These are phyloP conservation scores for Drosophila cognata DNA, from an alignment of 2,888 invertebrate species.

Conservation along the genomic window DNA sequence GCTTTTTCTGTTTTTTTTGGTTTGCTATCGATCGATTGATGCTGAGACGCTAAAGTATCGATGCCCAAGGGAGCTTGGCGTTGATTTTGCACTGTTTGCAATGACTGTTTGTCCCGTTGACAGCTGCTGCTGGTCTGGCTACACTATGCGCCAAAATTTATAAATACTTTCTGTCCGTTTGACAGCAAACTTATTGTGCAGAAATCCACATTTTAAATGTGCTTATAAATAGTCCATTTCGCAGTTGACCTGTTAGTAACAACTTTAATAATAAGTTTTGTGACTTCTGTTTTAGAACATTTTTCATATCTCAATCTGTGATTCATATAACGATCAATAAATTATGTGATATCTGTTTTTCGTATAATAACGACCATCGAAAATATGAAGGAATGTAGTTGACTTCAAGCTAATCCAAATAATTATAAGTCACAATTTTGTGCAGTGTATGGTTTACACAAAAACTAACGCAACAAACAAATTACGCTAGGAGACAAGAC, in stretches of 20 bases:
- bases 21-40: constrained; percentile 33
- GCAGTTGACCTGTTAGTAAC: no score
- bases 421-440: constrained; percentile 15
- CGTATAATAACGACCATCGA: no score
- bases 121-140: constrained; percentile 18
- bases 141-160: constrained; percentile 13
- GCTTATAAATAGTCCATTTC: no score
- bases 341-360: not conserved
- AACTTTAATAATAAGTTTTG: not conserved
- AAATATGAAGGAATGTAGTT: not conserved
- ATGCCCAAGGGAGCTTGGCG: constrained; percentile 14
- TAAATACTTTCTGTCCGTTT: not conserved
- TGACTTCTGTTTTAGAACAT: not conserved
- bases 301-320: not conserved
- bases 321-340: not conserved
- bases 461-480: constrained; percentile 76
- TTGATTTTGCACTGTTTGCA: constrained; percentile 22
- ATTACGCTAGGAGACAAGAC: constrained; percentile 77
- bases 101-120: constrained; percentile 26
- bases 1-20: constrained; percentile 6
- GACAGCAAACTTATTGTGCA: not conserved
- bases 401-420: not conserved
- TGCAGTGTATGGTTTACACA: constrained; percentile 55
- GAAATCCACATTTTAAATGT: not conserved
- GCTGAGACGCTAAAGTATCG: constrained; percentile 32